These are phyloP conservation scores for Amblyraja radiata DNA, from an alignment of 2,797 vertebrate species.

Conservation along the genomic window DNA sequence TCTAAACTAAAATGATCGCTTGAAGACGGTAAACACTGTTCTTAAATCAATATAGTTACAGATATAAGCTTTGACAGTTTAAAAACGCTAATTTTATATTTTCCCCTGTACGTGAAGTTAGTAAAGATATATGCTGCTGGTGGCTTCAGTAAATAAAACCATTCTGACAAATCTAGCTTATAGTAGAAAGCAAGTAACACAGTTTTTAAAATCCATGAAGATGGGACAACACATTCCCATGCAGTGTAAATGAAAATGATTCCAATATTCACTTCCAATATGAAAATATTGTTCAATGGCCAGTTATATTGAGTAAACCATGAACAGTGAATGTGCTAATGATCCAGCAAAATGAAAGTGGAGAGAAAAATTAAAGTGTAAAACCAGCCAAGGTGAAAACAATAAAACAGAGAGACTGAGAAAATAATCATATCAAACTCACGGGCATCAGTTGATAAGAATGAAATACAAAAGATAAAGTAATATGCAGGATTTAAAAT, in stretches of 20 bases:
- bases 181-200: neutral
- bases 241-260: neutral
- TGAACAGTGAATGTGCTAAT: neutral
- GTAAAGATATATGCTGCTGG: neutral
- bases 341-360: neutral
- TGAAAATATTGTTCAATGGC: neutral
- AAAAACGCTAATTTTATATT: neutral
- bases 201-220: neutral
- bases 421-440: neutral
- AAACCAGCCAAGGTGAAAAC: neutral
- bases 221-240: neutral
- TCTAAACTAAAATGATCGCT: neutral
- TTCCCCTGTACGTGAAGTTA: neutral
- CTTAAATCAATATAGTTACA: conserved; percentile 17
- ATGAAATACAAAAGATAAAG: neutral
- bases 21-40: conserved; percentile 6
- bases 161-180: neutral
- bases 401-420: neutral
- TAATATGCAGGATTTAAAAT: neutral
- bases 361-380: neutral
- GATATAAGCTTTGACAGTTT: neutral
- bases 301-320: neutral
- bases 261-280: neutral
- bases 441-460: neutral
- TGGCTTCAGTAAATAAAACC: neutral